A percentile compares a stretch with the other conserved stretches of the same genome.
Evolutionary conservation across 35 echinoderm and acorn worm species (phyloP).

Genomic region (Patiria miniata): DNA sequence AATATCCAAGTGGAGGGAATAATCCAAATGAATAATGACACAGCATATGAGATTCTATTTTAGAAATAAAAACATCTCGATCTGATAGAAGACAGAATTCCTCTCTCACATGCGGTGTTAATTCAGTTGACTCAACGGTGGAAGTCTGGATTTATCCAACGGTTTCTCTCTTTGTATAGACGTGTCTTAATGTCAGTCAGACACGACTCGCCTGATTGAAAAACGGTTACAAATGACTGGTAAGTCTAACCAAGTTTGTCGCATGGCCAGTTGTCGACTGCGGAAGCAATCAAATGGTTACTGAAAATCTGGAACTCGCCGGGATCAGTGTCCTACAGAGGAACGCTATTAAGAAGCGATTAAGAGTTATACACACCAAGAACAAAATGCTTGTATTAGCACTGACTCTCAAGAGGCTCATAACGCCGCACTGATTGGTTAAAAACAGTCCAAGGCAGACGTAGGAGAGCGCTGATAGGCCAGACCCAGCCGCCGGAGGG

Average conservation of each 20-base stretch:
- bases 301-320: neutral
- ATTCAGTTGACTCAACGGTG: too few relatives aligned
- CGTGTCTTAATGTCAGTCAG: too few relatives aligned
- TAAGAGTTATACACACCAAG: neutral
- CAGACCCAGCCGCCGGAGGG: neutral
- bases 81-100: too few relatives aligned
- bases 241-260: neutral
- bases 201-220: too few relatives aligned
- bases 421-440: constrained; percentile 15
- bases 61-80: too few relatives aligned
- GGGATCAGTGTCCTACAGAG: neutral
- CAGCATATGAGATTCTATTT: too few relatives aligned
- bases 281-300: neutral
- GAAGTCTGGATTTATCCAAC: too few relatives aligned
- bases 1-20: too few relatives aligned
- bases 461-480: constrained; percentile 22
- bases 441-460: neutral
- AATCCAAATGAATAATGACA: too few relatives aligned
- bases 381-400: neutral
- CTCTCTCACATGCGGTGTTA: too few relatives aligned
- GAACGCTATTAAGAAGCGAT: constrained; percentile 14
- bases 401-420: neutral
- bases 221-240: too few relatives aligned
- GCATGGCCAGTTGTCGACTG: neutral
- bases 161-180: too few relatives aligned